Base-by-base conservation (phyloP, 2,113 vertebrate genomes). In the Pelecanoides urinatrix region DNA sequence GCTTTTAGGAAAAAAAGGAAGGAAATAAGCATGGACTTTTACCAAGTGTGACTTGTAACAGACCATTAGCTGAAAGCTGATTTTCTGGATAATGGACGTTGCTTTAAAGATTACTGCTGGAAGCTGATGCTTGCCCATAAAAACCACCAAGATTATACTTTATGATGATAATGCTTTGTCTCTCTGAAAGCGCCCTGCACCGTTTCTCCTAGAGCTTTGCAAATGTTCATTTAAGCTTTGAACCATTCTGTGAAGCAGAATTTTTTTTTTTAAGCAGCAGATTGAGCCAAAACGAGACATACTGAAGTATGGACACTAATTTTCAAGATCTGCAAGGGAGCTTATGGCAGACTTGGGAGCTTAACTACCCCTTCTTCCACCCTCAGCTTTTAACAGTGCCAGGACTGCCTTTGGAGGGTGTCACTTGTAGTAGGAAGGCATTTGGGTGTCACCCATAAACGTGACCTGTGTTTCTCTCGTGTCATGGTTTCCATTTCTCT, bases 71-170 rank as follows among this genome's bases (percentile, higher is more conserved):
- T 92, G 72, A 86, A 94, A 95, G 85, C 45, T 3, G 25, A 86
- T 96, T 96, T 97, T 96, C 90, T 86, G 86, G 81, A 70, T 96
- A 96, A 92, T 70, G 74, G 81, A 50, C 4, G 13, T 95, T 90
- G 36, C 93, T 96, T 96, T 95, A 95, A 93, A 94, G 92, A 76
- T 93, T 93, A 90, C 72, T 70, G 67, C 86, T 92, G 88, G 82
- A 93, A 90, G 87, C 88, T 94, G 82, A 75, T 3, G 13, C 84
- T 91, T 91, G 40, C 45, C 38, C 53, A n/a, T 66, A 76, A 86
- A 94, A 88, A 23, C 4, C 34, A 58, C 45, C 45, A 53, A 85
- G 81, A 82, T 96, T 90, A 82, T 58, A 47, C 58, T 87, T 88
- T 36, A 61, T 86, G 71, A 59, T 61, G 73, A 76, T 78, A 90